A percentile compares a stretch with the other conserved stretches of the same genome.
Conservation (phyloP, 2,797 vertebrate species). For the Lepilemur septentrionalis region DNA sequence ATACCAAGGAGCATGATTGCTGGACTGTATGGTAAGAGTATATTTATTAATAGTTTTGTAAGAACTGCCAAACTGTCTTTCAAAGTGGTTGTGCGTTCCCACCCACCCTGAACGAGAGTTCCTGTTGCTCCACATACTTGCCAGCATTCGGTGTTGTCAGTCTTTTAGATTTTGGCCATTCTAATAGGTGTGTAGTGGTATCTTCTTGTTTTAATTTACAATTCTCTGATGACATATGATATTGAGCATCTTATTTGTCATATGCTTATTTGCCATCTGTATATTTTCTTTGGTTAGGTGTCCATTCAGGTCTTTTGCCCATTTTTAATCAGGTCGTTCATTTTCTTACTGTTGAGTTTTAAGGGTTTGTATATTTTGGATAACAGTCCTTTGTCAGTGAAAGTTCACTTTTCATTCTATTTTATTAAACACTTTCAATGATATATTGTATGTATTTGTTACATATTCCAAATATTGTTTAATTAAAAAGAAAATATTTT, state of each 20-base stretch:
- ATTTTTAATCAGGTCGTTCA: background rate
- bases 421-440: background rate
- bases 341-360: conserved; percentile 16
- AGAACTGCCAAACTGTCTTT: background rate
- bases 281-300: background rate
- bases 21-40: background rate
- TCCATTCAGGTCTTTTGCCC: background rate
- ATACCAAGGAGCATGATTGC: background rate
- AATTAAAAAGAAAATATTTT: background rate
- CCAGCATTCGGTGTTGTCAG: background rate
- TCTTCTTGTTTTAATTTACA: background rate
- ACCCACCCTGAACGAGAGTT: background rate
- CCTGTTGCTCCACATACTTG: background rate
- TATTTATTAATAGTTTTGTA: background rate
- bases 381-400: background rate
- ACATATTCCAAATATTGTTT: background rate
- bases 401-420: background rate
- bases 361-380: background rate
- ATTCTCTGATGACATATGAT: background rate
- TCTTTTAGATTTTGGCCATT: background rate
- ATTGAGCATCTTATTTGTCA: background rate
- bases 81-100: background rate
- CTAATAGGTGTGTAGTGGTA: background rate
- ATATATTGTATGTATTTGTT: background rate
- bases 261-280: background rate